Evolutionary conservation across 92 coral and sea anemone genomes (phyloP).

Genomic region (Porites evermanni): DNA sequence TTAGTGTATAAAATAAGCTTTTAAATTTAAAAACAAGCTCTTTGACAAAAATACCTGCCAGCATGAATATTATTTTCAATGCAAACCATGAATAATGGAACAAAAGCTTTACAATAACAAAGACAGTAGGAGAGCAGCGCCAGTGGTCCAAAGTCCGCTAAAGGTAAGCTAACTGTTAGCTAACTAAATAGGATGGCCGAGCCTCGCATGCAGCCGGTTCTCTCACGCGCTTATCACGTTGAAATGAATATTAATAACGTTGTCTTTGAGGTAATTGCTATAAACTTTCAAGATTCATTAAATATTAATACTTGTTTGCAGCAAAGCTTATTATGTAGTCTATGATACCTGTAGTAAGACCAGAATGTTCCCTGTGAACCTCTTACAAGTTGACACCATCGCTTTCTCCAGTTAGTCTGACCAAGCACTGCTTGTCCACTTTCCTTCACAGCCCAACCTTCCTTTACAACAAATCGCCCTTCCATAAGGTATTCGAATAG

Average conservation of each 20-base stretch:
- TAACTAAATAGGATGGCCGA: too few species aligned
- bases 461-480: slow-evolving; percentile 73
- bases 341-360: slow-evolving; percentile 85
- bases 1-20: too few species aligned
- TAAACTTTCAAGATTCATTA: neutral
- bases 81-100: too few species aligned
- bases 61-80: too few species aligned
- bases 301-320: slow-evolving; percentile 28
- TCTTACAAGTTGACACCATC: slow-evolving; percentile 85
- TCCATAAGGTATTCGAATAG: slow-evolving; percentile 17
- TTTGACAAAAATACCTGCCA: too few species aligned
- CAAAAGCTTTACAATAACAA: too few species aligned
- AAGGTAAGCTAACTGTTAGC: too few species aligned
- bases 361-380: slow-evolving; percentile 69
- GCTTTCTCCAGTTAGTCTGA: slow-evolving; percentile 87
- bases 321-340: neutral
- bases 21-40: too few species aligned
- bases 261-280: too few species aligned
- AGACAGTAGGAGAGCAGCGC: too few species aligned
- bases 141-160: too few species aligned
- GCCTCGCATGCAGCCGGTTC: neutral
- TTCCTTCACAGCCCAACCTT: slow-evolving; percentile 98
- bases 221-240: slow-evolving; percentile 24
- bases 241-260: slow-evolving; percentile 11
- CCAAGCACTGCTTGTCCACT: slow-evolving; percentile 93